Base-by-base conservation (phyloP, 2,888 invertebrate species). In the Ophioninae sp. region DNA sequence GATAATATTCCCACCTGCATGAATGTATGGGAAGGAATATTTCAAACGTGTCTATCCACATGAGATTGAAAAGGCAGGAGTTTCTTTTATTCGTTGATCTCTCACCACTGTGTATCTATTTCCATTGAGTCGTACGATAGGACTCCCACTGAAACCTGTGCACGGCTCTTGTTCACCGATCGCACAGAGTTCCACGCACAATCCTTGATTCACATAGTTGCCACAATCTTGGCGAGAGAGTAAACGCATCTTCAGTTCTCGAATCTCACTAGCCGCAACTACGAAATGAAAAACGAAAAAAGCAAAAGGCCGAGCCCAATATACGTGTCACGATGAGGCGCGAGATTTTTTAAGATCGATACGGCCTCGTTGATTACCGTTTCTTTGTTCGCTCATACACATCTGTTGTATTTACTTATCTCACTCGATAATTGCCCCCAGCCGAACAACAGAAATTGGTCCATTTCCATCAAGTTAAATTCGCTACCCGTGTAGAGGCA, bases 131-230 rank as follows among this genome's bases (percentile, higher is more conserved):
- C 95, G 92, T 75, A 97, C 91, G 5, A 97, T 92, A 0, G 97
- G 97, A 0, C 96, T 96, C 5, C 97, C 97, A 3, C 96, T 97
- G 88, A 96, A 97, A 6, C 97, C 97, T 10, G 96, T 95, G 86
- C 97, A 97, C 0, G 96, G 97, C 90, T 97, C 97, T 85, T 94
- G 95, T 20, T 95, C 95, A 85, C 94, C 94, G 86, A 96, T 96
- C 0, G 96, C 97, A 0, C 97, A 97, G 67, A 95, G 94, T 83
- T 94, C 96, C 59, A 94, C 95, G 0, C 95, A 95, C 10, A 95
- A 94, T 0, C 96, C 96, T 88, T 96, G 96, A 81, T 85, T 83
- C 5, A 86, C 61, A 82, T 96, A 95, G 41, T 94, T 94, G 82
- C 95, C 93, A 87, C 97, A 97, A 72, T 95, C 94, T 84, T 96